Conservation (phyloP, 2,888 invertebrate species). For the Ophion ellenae region DNA sequence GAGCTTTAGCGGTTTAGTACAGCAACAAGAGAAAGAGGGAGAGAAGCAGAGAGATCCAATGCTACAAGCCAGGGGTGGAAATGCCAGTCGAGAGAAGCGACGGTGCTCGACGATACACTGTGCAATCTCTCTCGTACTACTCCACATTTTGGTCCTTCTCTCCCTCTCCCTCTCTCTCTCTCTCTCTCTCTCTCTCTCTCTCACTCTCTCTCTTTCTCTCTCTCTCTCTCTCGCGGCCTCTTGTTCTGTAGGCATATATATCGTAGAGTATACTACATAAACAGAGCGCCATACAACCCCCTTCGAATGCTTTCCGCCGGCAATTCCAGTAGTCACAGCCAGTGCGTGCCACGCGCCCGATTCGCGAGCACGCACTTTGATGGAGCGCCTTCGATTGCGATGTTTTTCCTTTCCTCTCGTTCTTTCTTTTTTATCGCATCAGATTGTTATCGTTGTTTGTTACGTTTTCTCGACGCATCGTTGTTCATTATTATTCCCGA, state of each 20-base stretch:
- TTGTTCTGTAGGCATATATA: slow-evolving; percentile 41
- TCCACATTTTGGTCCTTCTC: slow-evolving; percentile 39
- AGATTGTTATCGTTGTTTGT: not conserved
- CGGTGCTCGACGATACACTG: slow-evolving; percentile 80
- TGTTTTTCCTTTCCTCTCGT: not conserved
- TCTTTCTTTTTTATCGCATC: not conserved
- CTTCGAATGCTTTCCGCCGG: slow-evolving; percentile 60
- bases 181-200: slow-evolving; percentile 38
- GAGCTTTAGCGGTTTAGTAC: slow-evolving; percentile 76
- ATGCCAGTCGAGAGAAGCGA: slow-evolving; percentile 75
- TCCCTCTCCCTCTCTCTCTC: slow-evolving; percentile 58
- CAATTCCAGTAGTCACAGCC: slow-evolving; percentile 69
- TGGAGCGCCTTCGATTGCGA: slow-evolving; percentile 42
- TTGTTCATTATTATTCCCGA: not conserved
- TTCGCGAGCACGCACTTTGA: slow-evolving; percentile 73
- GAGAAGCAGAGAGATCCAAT: slow-evolving; percentile 39
- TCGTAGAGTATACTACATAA: slow-evolving; percentile 53
- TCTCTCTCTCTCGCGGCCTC: too few relatives aligned
- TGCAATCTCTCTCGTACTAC: slow-evolving; percentile 71
- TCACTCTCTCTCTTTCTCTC: slow-evolving; percentile 27
- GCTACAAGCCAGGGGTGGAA: slow-evolving; percentile 68
- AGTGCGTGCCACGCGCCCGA: slow-evolving; percentile 80
- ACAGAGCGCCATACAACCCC: slow-evolving; percentile 53
- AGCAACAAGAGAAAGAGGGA: slow-evolving; percentile 69
- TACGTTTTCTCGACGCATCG: not conserved